phyloP scores from a whole-genome alignment of 2,797 vertebrate species.

The Phoxinus dragarum region DNA sequence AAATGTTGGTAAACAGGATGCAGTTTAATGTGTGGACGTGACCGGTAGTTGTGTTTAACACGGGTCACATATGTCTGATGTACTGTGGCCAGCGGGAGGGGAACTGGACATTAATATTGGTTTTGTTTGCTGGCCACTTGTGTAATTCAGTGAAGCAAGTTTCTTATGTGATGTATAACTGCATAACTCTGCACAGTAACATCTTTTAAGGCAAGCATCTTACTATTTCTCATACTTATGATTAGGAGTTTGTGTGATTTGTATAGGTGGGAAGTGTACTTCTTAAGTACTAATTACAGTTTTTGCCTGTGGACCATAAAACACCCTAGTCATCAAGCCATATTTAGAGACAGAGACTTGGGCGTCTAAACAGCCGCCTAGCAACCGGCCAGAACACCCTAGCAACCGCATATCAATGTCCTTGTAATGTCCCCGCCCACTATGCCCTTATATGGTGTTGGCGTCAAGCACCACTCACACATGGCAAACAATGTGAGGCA shows the following conservation, averaged over 20 bases:
- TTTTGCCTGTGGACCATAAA: not conserved
- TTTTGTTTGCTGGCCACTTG: constrained; percentile 14
- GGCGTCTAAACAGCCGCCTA: not conserved
- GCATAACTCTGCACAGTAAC: not conserved
- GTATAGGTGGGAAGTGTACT: not conserved
- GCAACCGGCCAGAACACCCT: not conserved
- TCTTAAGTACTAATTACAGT: not conserved
- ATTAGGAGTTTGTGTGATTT: not conserved
- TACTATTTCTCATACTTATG: not conserved
- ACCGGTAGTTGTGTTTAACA: not conserved
- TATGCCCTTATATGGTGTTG: not conserved
- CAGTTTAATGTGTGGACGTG: not conserved
- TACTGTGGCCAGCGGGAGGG: not conserved
- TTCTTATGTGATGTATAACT: not conserved
- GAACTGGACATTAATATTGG: constrained; percentile 1
- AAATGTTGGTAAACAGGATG: not conserved
- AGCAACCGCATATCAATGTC: not conserved
- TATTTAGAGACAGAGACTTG: not conserved
- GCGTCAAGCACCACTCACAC: not conserved
- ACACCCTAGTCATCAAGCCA: not conserved
- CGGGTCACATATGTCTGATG: not conserved
- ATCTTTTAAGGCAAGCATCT: not conserved
- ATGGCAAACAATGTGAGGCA: not conserved
- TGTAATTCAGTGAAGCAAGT: not conserved
- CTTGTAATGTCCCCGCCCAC: not conserved